These are phyloP conservation scores for Stenichneumon culpator DNA, from an alignment of 2,888 invertebrate species.

Conservation along the genomic window DNA sequence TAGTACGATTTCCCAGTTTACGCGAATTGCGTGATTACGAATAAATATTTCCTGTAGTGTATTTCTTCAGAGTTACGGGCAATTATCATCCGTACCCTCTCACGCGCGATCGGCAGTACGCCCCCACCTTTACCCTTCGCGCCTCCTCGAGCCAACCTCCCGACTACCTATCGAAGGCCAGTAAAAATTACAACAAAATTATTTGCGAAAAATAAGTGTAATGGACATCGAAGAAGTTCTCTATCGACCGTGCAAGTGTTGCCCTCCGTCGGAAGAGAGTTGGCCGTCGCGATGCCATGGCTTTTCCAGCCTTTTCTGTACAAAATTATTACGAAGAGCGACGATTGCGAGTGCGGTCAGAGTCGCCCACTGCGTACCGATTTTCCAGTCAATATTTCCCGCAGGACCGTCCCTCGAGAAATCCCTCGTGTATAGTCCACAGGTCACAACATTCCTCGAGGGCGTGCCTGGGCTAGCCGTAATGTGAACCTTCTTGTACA, in stretches of 20 bases:
- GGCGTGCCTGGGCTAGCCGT: slow-evolving; percentile 64
- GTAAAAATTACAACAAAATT: no score
- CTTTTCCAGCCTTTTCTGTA: slow-evolving; percentile 67
- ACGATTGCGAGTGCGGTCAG: slow-evolving; percentile 59
- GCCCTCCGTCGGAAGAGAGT: slow-evolving; percentile 49
- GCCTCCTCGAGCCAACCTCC: no score
- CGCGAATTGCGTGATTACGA: no score
- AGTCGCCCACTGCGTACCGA: slow-evolving; percentile 61
- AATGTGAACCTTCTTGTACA: slow-evolving; percentile 59
- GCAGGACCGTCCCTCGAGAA: slow-evolving; percentile 60
- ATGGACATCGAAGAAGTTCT: background rate
- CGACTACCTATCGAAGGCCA: no score
- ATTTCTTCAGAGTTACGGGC: no score
- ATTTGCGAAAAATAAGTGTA: background rate
- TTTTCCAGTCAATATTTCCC: background rate
- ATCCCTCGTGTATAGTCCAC: slow-evolving; percentile 75
- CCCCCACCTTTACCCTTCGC: no score
- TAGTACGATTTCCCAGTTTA: no score
- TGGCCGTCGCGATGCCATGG: slow-evolving; percentile 60
- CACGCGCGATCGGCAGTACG: no score
- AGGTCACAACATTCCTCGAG: slow-evolving; percentile 73
- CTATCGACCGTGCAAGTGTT: slow-evolving; percentile 36
- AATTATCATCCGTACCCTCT: no score
- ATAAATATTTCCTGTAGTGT: no score
- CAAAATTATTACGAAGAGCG: slow-evolving; percentile 57